These are phyloP conservation scores for Diadegma fenestrale DNA, from an alignment of 2,888 invertebrate species.

Conservation along the genomic window DNA sequence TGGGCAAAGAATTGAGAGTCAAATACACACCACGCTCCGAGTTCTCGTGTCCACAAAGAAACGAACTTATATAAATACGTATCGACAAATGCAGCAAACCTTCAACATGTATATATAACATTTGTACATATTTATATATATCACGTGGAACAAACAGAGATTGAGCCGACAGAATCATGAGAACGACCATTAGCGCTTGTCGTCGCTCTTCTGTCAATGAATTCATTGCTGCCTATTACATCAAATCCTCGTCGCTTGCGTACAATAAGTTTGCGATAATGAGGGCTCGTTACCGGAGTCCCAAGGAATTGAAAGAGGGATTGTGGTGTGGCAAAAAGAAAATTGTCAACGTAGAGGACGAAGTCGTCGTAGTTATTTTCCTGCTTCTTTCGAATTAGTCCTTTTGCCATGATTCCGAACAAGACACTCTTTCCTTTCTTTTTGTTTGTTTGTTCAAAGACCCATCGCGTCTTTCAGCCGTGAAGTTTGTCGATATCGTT, in stretches of 20 bases:
- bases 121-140: not conserved
- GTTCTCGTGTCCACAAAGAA: not conserved
- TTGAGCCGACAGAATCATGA: slow-evolving; percentile 77
- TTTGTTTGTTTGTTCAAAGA: not conserved
- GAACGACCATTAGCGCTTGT: slow-evolving; percentile 77
- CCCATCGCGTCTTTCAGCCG: not conserved
- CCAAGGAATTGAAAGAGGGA: slow-evolving; percentile 57
- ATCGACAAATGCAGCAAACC: not conserved
- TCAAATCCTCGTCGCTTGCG: slow-evolving; percentile 80
- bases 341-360: slow-evolving; percentile 36
- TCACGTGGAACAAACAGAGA: slow-evolving; percentile 40
- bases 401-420: not conserved
- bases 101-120: not conserved
- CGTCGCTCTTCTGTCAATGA: slow-evolving; percentile 79
- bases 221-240: slow-evolving; percentile 80
- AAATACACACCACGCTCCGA: slow-evolving; percentile 28
- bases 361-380: slow-evolving; percentile 7
- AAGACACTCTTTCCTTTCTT: not conserved
- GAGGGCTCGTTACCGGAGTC: slow-evolving; percentile 78
- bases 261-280: slow-evolving; percentile 82
- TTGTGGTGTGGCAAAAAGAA: slow-evolving; percentile 37
- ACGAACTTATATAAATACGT: not conserved
- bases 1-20: not conserved
- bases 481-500: slow-evolving; percentile 38
- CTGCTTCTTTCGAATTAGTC: slow-evolving; percentile 11